Conservation (phyloP, 2,113 vertebrate species). For the Vanacampus margaritifer region DNA sequence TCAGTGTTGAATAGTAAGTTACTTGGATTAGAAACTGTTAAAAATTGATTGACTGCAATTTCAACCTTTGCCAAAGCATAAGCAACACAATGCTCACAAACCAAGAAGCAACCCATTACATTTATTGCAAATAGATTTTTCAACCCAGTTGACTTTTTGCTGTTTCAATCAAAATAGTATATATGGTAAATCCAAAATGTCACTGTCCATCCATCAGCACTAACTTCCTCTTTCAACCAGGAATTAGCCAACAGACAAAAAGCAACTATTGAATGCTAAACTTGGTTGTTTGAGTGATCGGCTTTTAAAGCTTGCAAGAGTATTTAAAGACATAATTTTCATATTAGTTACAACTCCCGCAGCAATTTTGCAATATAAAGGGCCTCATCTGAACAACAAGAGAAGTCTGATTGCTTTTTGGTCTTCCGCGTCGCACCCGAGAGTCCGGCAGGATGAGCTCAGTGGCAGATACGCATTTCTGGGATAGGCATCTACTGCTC, state of each 20-base stretch:
- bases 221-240: not conserved
- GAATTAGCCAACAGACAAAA: not conserved
- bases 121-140: too few relatives aligned
- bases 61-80: too few relatives aligned
- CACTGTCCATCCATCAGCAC: too few relatives aligned
- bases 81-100: too few relatives aligned
- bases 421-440: slow-evolving; percentile 38
- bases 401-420: slow-evolving; percentile 19
- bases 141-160: too few relatives aligned
- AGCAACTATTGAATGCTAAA: not conserved
- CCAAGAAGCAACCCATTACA: too few relatives aligned
- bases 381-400: slow-evolving; percentile 31
- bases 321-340: slow-evolving; percentile 2
- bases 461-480: slow-evolving; percentile 68
- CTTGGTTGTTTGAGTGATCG: not conserved
- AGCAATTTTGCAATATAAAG: slow-evolving; percentile 34
- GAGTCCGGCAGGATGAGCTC: slow-evolving; percentile 58
- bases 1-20: too few relatives aligned
- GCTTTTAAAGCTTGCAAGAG: not conserved
- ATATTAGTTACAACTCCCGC: slow-evolving; percentile 34
- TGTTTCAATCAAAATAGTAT: too few relatives aligned
- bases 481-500: slow-evolving; percentile 68
- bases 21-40: too few relatives aligned
- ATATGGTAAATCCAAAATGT: too few relatives aligned
- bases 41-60: too few relatives aligned